phyloP scores from a whole-genome alignment of 2,113 vertebrate species.

The Gallinago jamesoni region DNA sequence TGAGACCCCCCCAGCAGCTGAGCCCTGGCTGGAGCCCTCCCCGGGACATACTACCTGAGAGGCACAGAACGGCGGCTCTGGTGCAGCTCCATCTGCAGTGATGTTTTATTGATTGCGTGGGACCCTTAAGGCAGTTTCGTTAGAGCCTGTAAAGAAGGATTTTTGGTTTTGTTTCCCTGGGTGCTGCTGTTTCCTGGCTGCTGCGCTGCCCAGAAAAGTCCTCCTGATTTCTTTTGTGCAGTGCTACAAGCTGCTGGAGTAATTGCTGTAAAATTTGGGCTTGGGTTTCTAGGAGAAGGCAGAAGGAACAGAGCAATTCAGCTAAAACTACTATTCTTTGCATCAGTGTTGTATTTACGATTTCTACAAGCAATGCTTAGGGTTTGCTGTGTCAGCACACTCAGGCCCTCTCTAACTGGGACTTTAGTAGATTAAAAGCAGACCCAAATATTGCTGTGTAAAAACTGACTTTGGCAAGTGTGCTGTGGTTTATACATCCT shows the following conservation, averaged over 20 bases:
- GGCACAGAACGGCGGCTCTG: neutral
- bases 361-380: accelerated
- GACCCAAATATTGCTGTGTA: neutral
- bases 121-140: neutral
- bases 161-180: neutral
- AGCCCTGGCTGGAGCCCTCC: neutral
- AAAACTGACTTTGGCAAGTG: neutral
- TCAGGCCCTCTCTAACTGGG: neutral
- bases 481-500: accelerated
- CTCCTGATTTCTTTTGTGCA: neutral
- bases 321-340: neutral
- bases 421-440: neutral
- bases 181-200: neutral
- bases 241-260: neutral
- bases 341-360: accelerated
- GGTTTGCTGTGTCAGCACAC: neutral
- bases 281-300: neutral
- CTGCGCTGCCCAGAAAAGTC: neutral
- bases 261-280: neutral
- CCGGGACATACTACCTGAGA: neutral
- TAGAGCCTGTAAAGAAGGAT: neutral
- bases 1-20: neutral
- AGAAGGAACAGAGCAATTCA: neutral
- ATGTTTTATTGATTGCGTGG: constrained; percentile 51
- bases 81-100: neutral